A percentile compares a stretch with the other conserved stretches of the same genome.
Conservation (phyloP, 2,113 vertebrate species). For the Cololabis saira region DNA sequence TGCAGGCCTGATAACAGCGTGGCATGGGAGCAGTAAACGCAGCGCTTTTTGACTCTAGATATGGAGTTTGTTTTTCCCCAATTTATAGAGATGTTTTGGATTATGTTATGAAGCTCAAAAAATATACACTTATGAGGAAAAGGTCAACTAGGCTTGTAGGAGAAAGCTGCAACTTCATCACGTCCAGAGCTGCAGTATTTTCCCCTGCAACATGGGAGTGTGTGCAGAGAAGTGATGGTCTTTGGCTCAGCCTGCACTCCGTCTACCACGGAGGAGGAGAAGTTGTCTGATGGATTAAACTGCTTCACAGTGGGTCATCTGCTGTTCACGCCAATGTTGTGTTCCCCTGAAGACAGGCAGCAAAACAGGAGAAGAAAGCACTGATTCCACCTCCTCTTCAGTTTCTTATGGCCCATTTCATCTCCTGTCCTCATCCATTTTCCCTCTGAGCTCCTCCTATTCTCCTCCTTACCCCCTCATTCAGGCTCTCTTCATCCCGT, state of each 20-base stretch:
- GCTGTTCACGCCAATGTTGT: conserved; percentile 29
- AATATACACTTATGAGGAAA: conserved; percentile 10
- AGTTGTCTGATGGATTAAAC: conserved; percentile 28
- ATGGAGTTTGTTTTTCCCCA: conserved; percentile 20
- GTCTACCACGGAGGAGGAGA: conserved; percentile 1
- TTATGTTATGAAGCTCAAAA: conserved; percentile 8
- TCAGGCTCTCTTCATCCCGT: conserved; percentile 11
- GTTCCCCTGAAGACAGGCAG: conserved; percentile 8
- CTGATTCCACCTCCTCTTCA: conserved; percentile 8
- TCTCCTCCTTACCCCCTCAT: conserved; percentile 6
- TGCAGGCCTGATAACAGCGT: conserved; percentile 42
- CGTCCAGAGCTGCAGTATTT: conserved; percentile 20
- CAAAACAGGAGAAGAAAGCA: background rate
- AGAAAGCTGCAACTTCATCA: conserved; percentile 17
- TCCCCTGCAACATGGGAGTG: conserved; percentile 6
- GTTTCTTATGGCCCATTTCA: conserved; percentile 5
- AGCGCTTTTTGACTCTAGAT: conserved; percentile 34
- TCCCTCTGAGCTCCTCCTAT: background rate
- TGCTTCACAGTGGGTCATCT: conserved; percentile 20
- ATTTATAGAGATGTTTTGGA: conserved; percentile 30
- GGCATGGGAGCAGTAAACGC: conserved; percentile 35
- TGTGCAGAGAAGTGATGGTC: conserved; percentile 24
- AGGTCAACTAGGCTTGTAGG: conserved; percentile 8
- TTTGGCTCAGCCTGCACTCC: conserved; percentile 22
- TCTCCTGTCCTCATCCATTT: conserved; percentile 8